A percentile compares a stretch with the other conserved stretches of the same genome.
phyloP scores from a whole-genome alignment of 2,888 invertebrate genomes.

The Auanema freiburgensis region DNA sequence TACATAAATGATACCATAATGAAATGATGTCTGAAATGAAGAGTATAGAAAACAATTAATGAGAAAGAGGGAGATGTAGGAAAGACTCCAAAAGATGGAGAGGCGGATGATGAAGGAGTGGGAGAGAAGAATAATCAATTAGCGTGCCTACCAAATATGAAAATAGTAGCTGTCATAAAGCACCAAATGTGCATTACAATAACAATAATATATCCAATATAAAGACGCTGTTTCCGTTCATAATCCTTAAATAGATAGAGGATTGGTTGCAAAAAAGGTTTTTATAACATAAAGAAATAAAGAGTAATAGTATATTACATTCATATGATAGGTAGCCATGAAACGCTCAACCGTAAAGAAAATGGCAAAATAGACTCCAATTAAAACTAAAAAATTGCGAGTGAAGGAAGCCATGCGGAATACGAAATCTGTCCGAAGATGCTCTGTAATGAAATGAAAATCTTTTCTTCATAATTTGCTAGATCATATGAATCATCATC shows the following conservation, averaged over 20 bases:
- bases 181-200: constrained; percentile 27
- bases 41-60: not conserved
- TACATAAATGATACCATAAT: constrained; percentile 25
- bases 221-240: constrained; percentile 30
- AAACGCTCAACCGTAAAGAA: constrained; percentile 36
- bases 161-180: constrained; percentile 21
- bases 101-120: too few species aligned
- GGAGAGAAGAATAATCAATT: not conserved
- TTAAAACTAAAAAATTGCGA: constrained; percentile 31
- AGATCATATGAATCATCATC: too few species aligned
- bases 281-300: not conserved
- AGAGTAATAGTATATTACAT: constrained; percentile 12
- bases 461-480: not conserved
- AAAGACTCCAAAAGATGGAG: too few species aligned
- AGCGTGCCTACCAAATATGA: constrained; percentile 26
- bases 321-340: constrained; percentile 29
- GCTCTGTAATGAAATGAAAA: constrained; percentile 9
- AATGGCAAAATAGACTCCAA: constrained; percentile 34
- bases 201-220: constrained; percentile 30
- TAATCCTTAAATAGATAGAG: constrained; percentile 24
- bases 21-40: constrained; percentile 29
- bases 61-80: too few species aligned
- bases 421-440: constrained; percentile 18
- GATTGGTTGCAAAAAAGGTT: not conserved
- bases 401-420: constrained; percentile 27